A percentile compares a stretch with the other conserved stretches of the same genome.
Evolutionary conservation across 2,797 vertebrate genomes (phyloP).

Genomic region (Hephaestus fuliginosus): DNA sequence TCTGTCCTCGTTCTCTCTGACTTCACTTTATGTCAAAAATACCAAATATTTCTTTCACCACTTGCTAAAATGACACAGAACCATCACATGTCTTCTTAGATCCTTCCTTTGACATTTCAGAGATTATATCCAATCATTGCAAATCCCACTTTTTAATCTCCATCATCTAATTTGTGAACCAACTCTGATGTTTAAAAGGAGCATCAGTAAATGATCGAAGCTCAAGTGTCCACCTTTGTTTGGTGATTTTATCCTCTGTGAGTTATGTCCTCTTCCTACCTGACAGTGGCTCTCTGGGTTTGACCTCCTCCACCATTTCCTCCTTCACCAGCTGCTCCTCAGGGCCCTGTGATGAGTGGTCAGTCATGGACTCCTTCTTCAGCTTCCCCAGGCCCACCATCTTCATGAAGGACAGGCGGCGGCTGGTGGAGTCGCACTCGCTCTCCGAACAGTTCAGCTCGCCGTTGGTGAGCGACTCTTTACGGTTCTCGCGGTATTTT

Average conservation of each 20-base stretch:
- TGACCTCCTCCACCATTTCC: conserved; percentile 82
- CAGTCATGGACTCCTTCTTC: conserved; percentile 82
- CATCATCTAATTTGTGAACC: too few relatives aligned
- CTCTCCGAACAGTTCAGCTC: conserved; percentile 74
- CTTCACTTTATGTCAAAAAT: neutral
- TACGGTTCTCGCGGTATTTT: conserved; percentile 81
- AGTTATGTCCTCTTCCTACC: conserved; percentile 64
- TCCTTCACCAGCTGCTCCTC: conserved; percentile 80
- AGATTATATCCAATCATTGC: too few relatives aligned
- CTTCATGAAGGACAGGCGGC: conserved; percentile 88
- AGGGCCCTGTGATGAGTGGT: conserved; percentile 77
- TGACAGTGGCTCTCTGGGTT: conserved; percentile 86
- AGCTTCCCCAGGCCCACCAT: conserved; percentile 86
- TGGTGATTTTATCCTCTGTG: neutral
- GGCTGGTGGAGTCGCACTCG: conserved; percentile 82
- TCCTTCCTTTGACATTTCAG: too few relatives aligned
- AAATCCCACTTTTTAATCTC: too few relatives aligned
- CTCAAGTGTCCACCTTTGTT: too few relatives aligned
- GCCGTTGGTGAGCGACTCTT: conserved; percentile 79
- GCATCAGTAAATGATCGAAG: too few relatives aligned
- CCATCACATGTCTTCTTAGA: too few relatives aligned
- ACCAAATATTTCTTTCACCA: too few relatives aligned
- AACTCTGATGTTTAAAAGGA: too few relatives aligned
- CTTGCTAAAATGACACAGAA: too few relatives aligned
- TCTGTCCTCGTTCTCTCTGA: too few relatives aligned